Percentiles rank a stretch among this genome's conserved stretches.
These are phyloP conservation scores for Campoplex capitator DNA, from an alignment of 2,888 invertebrate species.

Conservation along the genomic window DNA sequence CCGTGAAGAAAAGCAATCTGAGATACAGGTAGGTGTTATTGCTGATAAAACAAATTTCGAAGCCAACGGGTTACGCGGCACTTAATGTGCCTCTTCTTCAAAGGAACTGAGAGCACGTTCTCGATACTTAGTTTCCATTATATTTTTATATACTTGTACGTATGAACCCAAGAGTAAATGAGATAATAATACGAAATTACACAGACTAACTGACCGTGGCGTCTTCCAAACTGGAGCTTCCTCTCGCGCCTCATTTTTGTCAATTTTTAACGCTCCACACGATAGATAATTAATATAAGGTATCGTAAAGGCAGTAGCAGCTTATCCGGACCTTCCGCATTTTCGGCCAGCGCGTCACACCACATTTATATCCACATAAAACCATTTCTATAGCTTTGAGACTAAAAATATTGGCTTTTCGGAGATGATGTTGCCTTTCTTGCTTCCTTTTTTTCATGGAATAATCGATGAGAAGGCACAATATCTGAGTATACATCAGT, in stretches of 20 bases:
- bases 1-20: slow-evolving; percentile 20
- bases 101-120: slow-evolving; percentile 8
- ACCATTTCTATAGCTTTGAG: slow-evolving; percentile 14
- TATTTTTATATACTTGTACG: slow-evolving; percentile 3
- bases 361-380: slow-evolving; percentile 17
- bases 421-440: slow-evolving; percentile 10
- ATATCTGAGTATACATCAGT: neutral
- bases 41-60: slow-evolving; percentile 37
- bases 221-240: slow-evolving; percentile 65
- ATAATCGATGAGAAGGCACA: slow-evolving; percentile 39
- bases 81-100: slow-evolving; percentile 13
- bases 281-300: slow-evolving; percentile 59
- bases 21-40: slow-evolving; percentile 28
- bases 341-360: slow-evolving; percentile 20
- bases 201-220: slow-evolving; percentile 77
- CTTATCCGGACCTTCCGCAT: slow-evolving; percentile 41
- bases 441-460: slow-evolving; percentile 40
- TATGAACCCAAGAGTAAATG: slow-evolving; percentile 73
- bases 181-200: slow-evolving; percentile 81
- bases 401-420: slow-evolving; percentile 9
- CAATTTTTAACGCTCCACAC: slow-evolving; percentile 71
- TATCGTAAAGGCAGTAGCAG: slow-evolving; percentile 45
- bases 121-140: slow-evolving; percentile 36
- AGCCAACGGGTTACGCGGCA: slow-evolving; percentile 65
- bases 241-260: slow-evolving; percentile 51